Base-by-base conservation (phyloP, 2,797 vertebrate species). In the Heteromormyrus szaboi region DNA sequence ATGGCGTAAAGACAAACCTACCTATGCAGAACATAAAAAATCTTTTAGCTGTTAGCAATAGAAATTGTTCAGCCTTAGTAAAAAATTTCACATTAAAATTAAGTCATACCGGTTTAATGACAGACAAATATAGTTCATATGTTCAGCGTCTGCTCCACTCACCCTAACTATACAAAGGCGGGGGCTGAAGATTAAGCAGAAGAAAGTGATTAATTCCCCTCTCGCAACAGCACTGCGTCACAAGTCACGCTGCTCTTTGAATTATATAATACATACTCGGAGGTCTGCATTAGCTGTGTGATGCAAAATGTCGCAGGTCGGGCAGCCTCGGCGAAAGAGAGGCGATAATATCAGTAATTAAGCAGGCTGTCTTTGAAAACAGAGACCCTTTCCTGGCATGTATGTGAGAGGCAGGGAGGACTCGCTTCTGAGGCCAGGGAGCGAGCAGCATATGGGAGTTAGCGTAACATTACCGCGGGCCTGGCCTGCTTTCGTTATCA, bases 341-440 rank as follows among this genome's bases (percentile, higher is more conserved):
- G 29, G 50, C 14, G 84, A 86, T 86, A 86, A 86, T 33, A 86
- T 86, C 84, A 37, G 46, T 86, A 86, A 86, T 86, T 86, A 86
- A 86, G 29, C 79, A 37, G 51, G 22, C 29, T 19, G 22, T 86
- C 41, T 33, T 33, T 53, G 50, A 33, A 25, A 29, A 86, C 22
- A 33, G 50, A 85, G 84, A 86, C 29, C 29, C 50, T 86, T 19
- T 25, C 46, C 29, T 25, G 84, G n/a, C n/a, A n/a, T 54, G 51
- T 37, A 37, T 86, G 84, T 33, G 37, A 56, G 22, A 41, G 51
- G 50, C 48, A 50, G 51, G 11, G 17, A 53, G 22, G 48, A 56
- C 51, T 41, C 6, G 2, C 22, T 37, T 56, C 51, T 56, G 84
- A 25, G 5, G 86, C n/a, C 17, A 44, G 33, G 41, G 14, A 44